Conservation (phyloP, 2,797 vertebrate species). For the Sebastes baramenuke region DNA sequence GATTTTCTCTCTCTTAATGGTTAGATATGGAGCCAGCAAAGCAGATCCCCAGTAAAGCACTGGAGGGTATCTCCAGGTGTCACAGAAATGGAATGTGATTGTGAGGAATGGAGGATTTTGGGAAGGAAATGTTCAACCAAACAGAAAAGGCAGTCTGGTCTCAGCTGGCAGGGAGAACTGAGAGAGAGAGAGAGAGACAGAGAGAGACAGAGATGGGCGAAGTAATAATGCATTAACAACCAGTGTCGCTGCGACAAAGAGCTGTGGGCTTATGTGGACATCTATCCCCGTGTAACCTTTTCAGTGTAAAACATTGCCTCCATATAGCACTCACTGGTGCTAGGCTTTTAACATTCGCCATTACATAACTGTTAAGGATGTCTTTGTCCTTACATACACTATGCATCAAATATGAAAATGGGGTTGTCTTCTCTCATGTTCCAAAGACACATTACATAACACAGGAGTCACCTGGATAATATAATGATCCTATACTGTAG, state of each 20-base stretch:
- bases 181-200: not conserved
- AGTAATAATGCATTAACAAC: conserved; percentile 45
- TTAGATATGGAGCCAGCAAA: conserved; percentile 27
- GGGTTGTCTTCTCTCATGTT: not conserved
- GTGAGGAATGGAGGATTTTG: conserved; percentile 61
- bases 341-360: not conserved
- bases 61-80: conserved; percentile 31
- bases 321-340: not conserved
- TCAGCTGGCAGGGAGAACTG: conserved; percentile 23
- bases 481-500: not conserved
- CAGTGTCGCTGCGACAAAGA: conserved; percentile 39
- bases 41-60: conserved; percentile 18
- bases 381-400: not conserved
- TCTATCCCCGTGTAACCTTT: conserved; percentile 34
- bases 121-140: conserved; percentile 56
- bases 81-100: conserved; percentile 72
- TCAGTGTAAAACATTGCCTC: not conserved
- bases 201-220: not conserved
- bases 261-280: conserved; percentile 21
- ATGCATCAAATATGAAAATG: not conserved
- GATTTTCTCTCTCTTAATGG: not conserved
- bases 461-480: not conserved
- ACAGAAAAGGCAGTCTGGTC: conserved; percentile 44
- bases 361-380: not conserved
- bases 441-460: not conserved